Evolutionary conservation across 2,113 vertebrate genomes (phyloP).

Genomic region (Oxygymnocypris stewartii): DNA sequence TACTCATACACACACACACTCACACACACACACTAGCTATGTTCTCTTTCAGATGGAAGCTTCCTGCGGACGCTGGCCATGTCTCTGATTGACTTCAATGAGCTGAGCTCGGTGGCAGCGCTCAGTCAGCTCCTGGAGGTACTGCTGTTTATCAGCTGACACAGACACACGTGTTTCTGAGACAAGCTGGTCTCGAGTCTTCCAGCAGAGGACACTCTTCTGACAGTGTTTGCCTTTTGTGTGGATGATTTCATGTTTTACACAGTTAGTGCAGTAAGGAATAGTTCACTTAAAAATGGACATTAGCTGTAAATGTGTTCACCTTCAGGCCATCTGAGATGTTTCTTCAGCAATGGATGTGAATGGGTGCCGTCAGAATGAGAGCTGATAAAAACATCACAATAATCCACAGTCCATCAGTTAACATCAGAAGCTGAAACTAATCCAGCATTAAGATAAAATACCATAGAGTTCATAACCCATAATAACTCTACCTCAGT

Average conservation of each 20-base stretch:
- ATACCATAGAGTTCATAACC: too few species aligned
- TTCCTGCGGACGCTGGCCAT: constrained; percentile 91
- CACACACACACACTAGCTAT: neutral
- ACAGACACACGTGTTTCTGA: neutral
- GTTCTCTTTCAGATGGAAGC: constrained; percentile 82
- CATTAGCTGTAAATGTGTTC: neutral
- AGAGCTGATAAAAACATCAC: too few species aligned
- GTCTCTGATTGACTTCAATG: constrained; percentile 94
- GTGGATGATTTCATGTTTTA: neutral
- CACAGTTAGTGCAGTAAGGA: neutral
- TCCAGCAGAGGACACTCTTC: neutral
- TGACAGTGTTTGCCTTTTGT: neutral
- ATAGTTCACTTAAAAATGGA: neutral
- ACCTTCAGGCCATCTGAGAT: too few species aligned
- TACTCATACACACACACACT: constrained; percentile 6
- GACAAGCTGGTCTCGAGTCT: neutral
- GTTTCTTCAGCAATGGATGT: too few species aligned
- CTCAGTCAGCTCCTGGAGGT: constrained; percentile 97
- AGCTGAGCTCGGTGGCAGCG: constrained; percentile 93
- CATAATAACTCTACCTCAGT: too few species aligned
- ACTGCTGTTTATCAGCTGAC: constrained; percentile 16
- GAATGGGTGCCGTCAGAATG: too few species aligned
- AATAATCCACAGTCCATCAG: too few species aligned
- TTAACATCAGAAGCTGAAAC: too few species aligned
- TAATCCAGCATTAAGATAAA: too few species aligned